A percentile compares a stretch with the other conserved stretches of the same genome.
Conservation (phyloP, 2,797 vertebrate genomes). For the Phataginus tricuspis region DNA sequence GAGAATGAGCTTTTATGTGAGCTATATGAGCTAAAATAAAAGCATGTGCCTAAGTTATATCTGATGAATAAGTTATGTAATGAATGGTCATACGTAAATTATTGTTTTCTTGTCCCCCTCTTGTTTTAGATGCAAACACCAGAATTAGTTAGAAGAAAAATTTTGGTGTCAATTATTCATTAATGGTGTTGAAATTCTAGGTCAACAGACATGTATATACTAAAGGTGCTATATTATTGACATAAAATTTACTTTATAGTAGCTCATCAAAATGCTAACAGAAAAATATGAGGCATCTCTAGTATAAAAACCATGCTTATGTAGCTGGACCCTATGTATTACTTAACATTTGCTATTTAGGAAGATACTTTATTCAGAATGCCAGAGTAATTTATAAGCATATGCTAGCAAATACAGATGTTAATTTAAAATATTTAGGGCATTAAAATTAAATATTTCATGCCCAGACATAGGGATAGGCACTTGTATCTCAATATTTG, state of each 20-base stretch:
- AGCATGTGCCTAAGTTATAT: not conserved
- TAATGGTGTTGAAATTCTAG: not conserved
- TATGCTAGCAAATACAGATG: not conserved
- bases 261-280: not conserved
- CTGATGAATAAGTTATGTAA: not conserved
- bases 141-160: not conserved
- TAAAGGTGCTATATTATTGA: not conserved
- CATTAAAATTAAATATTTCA: conserved; percentile 52
- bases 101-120: not conserved
- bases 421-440: conserved; percentile 40
- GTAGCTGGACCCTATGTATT: not conserved
- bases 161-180: not conserved
- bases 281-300: not conserved
- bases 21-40: not conserved
- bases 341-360: not conserved
- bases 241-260: not conserved
- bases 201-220: not conserved
- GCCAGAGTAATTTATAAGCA: not conserved
- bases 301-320: not conserved
- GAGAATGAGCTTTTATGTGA: not conserved
- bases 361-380: not conserved
- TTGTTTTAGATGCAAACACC: not conserved
- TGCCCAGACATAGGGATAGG: not conserved
- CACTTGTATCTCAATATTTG: conserved; percentile 30
- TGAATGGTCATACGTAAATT: not conserved